Evolutionary conservation across 2,113 vertebrate species (phyloP).

Genomic region (Willisornis vidua): DNA sequence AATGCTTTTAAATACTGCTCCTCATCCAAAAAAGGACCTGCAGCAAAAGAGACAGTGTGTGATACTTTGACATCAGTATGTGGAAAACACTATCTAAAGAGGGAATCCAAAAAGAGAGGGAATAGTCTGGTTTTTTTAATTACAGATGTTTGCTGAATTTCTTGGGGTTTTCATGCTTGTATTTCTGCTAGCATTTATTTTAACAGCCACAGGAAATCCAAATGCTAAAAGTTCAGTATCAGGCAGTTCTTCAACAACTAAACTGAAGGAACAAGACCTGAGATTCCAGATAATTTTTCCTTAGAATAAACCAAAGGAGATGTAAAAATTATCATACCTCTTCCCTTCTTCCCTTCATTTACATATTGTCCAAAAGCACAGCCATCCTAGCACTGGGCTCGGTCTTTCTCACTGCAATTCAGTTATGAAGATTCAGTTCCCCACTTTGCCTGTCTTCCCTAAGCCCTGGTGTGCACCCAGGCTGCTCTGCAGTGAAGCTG

Average conservation of each 20-base stretch:
- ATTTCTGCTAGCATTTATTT: background rate
- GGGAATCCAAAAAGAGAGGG: background rate
- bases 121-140: background rate
- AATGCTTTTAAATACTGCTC: background rate
- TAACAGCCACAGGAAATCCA: background rate
- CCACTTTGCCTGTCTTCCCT: background rate
- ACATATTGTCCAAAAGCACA: background rate
- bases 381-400: background rate
- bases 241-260: background rate
- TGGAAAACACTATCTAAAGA: background rate
- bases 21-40: background rate
- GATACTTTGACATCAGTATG: background rate
- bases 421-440: background rate
- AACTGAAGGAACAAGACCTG: background rate
- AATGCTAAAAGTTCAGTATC: background rate
- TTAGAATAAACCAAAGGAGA: background rate
- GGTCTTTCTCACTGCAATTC: background rate
- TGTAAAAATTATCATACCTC: background rate
- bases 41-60: background rate
- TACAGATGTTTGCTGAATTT: background rate
- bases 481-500: background rate
- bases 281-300: background rate
- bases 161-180: background rate
- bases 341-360: background rate
- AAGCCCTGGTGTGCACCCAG: rapidly evolving